Evolutionary conservation across 2,888 invertebrate species (phyloP), one percentile per base, ranked within the genome.

Genomic region (Plebejus argus): DNA sequence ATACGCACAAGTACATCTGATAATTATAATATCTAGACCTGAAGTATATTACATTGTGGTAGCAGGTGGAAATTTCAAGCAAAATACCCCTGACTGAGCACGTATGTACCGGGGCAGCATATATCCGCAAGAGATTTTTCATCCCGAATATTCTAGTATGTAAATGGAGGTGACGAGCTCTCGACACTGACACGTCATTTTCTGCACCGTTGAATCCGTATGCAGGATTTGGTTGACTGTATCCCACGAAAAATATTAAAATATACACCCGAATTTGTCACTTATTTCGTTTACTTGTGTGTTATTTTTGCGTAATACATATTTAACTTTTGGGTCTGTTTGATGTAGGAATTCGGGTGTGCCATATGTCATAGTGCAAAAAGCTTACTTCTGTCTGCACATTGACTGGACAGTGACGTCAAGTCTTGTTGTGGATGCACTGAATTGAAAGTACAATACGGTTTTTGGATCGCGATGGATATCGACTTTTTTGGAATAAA

Each of bases 161-260:
- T 76, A 58, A 76, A 76, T 58, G 80, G 81, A 80, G 76, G 56
- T 58, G 76, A 56, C 76, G 85, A 83, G 82, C 85, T 80, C 84
- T 78, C 79, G 20, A 28, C 82, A 85, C 83, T 92, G 93, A 93
- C 92, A 92, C 81, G 89, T 92, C 88, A 93, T 93, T 93, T 92
- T 93, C 91, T 90, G 87, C 90, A 77, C 87, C 86, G 84, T 82
- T 86, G 91, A 88, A 84, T 87, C 82, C 83, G 83, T 82, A 72
- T 78, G 81, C 83, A 81, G 82, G 84, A 89, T 90, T 88, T 89
- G 89, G 80, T 78, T 83, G 79, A 82, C 80, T 71, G 79, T 83
- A 78, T 81, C 75, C 23, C 8, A 12, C 53, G 49, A 33, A 72
- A 72, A 20, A 74, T 39, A 12, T 33, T 56, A 23, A 58, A 8